Conservation (phyloP, 2,888 invertebrate genomes). For the Xestia c-nigrum region DNA sequence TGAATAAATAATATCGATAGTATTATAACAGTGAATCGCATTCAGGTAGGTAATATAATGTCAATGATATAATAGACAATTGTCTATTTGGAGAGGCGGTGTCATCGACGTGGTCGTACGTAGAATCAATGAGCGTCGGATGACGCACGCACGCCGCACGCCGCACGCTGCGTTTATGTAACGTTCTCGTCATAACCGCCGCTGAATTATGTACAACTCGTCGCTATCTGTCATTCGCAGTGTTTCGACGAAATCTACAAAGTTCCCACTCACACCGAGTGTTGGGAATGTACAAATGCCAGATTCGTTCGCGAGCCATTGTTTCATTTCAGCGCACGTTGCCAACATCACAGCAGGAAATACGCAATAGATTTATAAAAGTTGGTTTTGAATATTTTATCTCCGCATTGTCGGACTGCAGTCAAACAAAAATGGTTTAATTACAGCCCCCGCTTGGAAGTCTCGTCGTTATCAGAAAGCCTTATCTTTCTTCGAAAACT, state of each 20-base stretch:
- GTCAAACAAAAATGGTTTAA: slow-evolving; percentile 34
- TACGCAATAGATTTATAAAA: slow-evolving; percentile 26
- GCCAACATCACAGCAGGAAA: slow-evolving; percentile 40
- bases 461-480: slow-evolving; percentile 30
- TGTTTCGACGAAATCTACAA: slow-evolving; percentile 54
- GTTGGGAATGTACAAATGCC: slow-evolving; percentile 42
- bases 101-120: slow-evolving; percentile 51
- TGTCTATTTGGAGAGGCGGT: slow-evolving; percentile 34
- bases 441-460: slow-evolving; percentile 22
- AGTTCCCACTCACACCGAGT: slow-evolving; percentile 39
- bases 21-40: slow-evolving; percentile 29
- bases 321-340: slow-evolving; percentile 46
- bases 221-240: slow-evolving; percentile 65
- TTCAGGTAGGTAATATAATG: slow-evolving; percentile 18
- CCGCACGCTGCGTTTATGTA: slow-evolving; percentile 57
- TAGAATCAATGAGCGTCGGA: slow-evolving; percentile 56
- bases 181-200: slow-evolving; percentile 62
- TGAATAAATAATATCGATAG: slow-evolving; percentile 21
- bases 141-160: slow-evolving; percentile 66
- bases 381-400: slow-evolving; percentile 27
- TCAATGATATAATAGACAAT: slow-evolving; percentile 43
- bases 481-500: slow-evolving; percentile 27
- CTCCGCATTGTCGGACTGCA: slow-evolving; percentile 10
- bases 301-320: slow-evolving; percentile 34
- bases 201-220: slow-evolving; percentile 62